phyloP scores from a whole-genome alignment of 2,797 vertebrate genomes.

The Denticeps clupeoides region DNA sequence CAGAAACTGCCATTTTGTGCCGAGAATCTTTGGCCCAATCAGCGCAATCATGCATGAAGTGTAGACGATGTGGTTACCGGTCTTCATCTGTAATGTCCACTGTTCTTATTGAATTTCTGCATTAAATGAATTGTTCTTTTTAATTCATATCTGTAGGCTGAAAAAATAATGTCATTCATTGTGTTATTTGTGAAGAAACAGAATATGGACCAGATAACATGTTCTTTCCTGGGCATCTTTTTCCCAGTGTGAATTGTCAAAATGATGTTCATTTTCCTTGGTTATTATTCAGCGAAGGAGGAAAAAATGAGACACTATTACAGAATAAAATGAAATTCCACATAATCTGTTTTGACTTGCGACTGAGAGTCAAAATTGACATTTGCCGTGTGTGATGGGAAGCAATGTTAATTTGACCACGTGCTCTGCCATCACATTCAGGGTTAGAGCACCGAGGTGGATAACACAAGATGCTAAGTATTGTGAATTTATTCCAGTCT shows the following conservation, averaged over 20 bases:
- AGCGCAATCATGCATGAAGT: too few relatives aligned
- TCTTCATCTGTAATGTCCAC: too few relatives aligned
- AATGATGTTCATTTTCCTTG: constrained; percentile 31
- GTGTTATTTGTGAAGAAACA: neutral
- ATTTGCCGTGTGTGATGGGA: constrained; percentile 34
- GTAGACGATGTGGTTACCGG: too few relatives aligned
- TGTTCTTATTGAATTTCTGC: too few relatives aligned
- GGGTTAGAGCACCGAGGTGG: constrained; percentile 16
- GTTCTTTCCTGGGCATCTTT: neutral
- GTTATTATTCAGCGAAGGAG: constrained; percentile 26
- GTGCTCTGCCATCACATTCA: constrained; percentile 29
- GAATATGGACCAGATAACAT: neutral
- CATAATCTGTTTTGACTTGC: constrained; percentile 45
- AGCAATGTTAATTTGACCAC: constrained; percentile 29
- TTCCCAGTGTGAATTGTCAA: constrained; percentile 27
- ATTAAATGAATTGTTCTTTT: too few relatives aligned
- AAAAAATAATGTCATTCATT: too few relatives aligned
- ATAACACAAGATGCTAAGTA: neutral
- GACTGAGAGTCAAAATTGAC: constrained; percentile 29
- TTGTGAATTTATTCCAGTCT: too few relatives aligned
- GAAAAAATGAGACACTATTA: constrained; percentile 35
- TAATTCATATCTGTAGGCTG: too few relatives aligned
- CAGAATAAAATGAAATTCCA: constrained; percentile 43
- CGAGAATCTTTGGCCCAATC: too few relatives aligned
- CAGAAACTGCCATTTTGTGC: too few relatives aligned